A percentile compares a stretch with the other conserved stretches of the same genome.
These are phyloP conservation scores for Pollenia labialis DNA, from an alignment of 2,888 invertebrate genomes.

Conservation along the genomic window DNA sequence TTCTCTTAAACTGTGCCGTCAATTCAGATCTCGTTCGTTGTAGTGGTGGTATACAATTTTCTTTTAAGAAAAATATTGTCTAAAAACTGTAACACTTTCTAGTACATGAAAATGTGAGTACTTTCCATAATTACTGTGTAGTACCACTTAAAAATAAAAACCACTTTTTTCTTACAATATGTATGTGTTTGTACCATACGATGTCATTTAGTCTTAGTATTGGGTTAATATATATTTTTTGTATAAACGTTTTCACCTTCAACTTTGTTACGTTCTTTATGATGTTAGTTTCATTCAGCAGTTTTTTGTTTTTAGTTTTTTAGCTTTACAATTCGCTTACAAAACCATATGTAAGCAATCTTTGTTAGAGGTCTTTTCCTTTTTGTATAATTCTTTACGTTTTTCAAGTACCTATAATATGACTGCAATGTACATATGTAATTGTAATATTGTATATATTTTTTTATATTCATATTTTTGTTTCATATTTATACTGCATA, in stretches of 20 bases:
- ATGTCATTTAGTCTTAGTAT: slow-evolving; percentile 4
- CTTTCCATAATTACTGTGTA: slow-evolving; percentile 67
- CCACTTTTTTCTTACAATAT: neutral
- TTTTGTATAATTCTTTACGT: slow-evolving; percentile 16
- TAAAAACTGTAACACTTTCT: slow-evolving; percentile 20
- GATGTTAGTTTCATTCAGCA: slow-evolving; percentile 38
- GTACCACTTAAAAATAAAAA: slow-evolving; percentile 57
- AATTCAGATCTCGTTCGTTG: neutral
- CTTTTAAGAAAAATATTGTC: slow-evolving; percentile 7
- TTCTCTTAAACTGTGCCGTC: slow-evolving; percentile 8
- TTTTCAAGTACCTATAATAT: slow-evolving; percentile 42
- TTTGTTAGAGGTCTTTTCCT: slow-evolving; percentile 34
- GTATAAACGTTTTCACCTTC: slow-evolving; percentile 65
- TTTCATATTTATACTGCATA: slow-evolving; percentile 20
- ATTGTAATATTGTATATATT: slow-evolving; percentile 34
- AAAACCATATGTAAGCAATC: slow-evolving; percentile 56
- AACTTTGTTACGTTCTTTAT: slow-evolving; percentile 55
- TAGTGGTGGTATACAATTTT: neutral
- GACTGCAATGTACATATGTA: slow-evolving; percentile 43
- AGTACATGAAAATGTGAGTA: slow-evolving; percentile 33
- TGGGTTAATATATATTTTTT: slow-evolving; percentile 35
- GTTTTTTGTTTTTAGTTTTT: neutral
- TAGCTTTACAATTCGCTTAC: slow-evolving; percentile 26
- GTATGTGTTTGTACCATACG: neutral
- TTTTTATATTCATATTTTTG: neutral